These are phyloP conservation scores for Blomia tropicalis DNA, from an alignment of 2,888 invertebrate species.

Conservation along the genomic window DNA sequence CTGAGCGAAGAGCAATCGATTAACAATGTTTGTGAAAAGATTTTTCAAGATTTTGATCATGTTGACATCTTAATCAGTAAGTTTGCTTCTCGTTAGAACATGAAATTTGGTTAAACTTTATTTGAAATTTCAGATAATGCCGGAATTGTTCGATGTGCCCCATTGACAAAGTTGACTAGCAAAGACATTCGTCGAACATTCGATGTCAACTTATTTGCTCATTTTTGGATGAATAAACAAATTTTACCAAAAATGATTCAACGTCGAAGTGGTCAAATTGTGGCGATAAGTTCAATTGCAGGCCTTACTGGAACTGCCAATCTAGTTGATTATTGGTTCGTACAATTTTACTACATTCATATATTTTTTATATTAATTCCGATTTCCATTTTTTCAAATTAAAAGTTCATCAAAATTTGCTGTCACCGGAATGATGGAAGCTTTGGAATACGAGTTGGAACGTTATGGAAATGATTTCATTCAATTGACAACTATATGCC, in stretches of 20 bases:
- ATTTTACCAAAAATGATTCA: slow-evolving; percentile 23
- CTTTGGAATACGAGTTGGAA: slow-evolving; percentile 23
- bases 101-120: not conserved
- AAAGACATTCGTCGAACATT: slow-evolving; percentile 32
- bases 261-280: slow-evolving; percentile 23
- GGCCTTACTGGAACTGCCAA: slow-evolving; percentile 24
- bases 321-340: slow-evolving; percentile 26
- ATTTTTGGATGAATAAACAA: slow-evolving; percentile 36
- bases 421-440: slow-evolving; percentile 24
- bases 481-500: slow-evolving; percentile 25
- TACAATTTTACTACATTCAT: not conserved
- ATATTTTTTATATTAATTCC: not conserved
- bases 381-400: not conserved
- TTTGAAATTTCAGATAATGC: slow-evolving; percentile 37
- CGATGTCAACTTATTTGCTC: slow-evolving; percentile 34
- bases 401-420: slow-evolving; percentile 26
- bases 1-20: slow-evolving; percentile 18
- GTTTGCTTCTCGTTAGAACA: too few relatives aligned
- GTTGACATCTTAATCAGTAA: slow-evolving; percentile 25
- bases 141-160: slow-evolving; percentile 37
- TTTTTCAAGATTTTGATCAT: slow-evolving; percentile 21
- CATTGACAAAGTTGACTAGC: slow-evolving; percentile 33
- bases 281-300: slow-evolving; percentile 25
- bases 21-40: not conserved
- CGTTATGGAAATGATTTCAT: slow-evolving; percentile 13